A percentile compares a stretch with the other conserved stretches of the same genome.
These are phyloP conservation scores for Xenentodon cancila DNA, from an alignment of 2,797 vertebrate species.

Conservation along the genomic window DNA sequence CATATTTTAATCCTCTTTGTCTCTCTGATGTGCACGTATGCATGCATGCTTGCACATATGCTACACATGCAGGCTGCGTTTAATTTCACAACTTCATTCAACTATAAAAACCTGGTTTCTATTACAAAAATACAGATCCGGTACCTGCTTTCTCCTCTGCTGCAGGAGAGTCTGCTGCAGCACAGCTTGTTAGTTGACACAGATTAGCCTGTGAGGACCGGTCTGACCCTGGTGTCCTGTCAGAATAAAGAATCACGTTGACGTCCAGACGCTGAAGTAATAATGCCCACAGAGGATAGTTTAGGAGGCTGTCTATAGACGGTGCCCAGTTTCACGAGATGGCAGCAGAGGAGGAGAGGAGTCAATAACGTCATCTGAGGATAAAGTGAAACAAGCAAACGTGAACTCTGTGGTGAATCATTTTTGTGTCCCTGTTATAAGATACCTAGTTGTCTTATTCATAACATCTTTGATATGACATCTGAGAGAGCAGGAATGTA, in stretches of 20 bases:
- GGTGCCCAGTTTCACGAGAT: conserved; percentile 31
- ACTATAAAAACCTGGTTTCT: not conserved
- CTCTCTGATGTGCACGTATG: conserved; percentile 10
- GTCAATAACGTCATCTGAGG: conserved; percentile 26
- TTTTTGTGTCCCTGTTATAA: not conserved
- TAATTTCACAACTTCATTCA: not conserved
- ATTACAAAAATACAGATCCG: not conserved
- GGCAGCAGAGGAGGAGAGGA: conserved; percentile 15
- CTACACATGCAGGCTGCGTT: conserved; percentile 2
- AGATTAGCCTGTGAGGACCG: conserved; percentile 68
- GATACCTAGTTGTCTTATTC: conserved; percentile 3
- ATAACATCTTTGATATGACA: not conserved
- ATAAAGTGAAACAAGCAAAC: conserved; percentile 25
- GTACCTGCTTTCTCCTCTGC: not conserved
- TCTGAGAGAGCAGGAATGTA: not conserved
- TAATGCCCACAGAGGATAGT: conserved; percentile 71
- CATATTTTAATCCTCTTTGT: conserved; percentile 4
- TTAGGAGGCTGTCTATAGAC: conserved; percentile 51
- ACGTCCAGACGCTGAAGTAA: conserved; percentile 71
- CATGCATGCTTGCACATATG: conserved; percentile 4
- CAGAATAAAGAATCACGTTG: conserved; percentile 72
- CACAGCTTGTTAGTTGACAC: conserved; percentile 63
- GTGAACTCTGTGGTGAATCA: conserved; percentile 4
- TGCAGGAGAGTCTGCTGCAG: conserved; percentile 33
- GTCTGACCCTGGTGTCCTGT: conserved; percentile 58